These are phyloP conservation scores for Eurypyga helias DNA, from an alignment of 2,113 vertebrate genomes.

Conservation along the genomic window DNA sequence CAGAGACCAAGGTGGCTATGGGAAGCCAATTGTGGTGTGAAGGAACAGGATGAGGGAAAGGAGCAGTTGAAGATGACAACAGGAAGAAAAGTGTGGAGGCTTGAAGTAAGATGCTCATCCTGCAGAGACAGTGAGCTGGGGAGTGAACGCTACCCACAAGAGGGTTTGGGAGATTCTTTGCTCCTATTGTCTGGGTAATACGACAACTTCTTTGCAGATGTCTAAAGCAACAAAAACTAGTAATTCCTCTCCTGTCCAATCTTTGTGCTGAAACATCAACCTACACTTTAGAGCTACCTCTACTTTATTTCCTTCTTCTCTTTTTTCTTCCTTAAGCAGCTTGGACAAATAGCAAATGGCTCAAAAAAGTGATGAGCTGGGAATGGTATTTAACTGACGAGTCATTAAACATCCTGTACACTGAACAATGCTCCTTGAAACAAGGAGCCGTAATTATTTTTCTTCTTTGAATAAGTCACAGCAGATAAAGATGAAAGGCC, in stretches of 20 bases:
- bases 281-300: neutral
- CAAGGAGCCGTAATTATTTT: neutral
- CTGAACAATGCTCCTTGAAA: constrained; percentile 24
- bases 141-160: neutral
- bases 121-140: neutral
- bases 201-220: neutral
- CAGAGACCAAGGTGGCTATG: neutral
- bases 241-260: neutral
- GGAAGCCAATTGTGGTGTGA: neutral
- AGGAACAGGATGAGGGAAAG: neutral
- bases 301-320: neutral
- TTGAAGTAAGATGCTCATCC: neutral
- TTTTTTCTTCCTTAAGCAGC: neutral
- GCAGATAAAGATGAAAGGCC: constrained; percentile 40
- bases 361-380: constrained; percentile 1
- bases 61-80: neutral
- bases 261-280: neutral
- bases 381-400: neutral
- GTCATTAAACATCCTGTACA: neutral
- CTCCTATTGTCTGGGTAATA: neutral
- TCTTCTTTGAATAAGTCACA: constrained; percentile 13
- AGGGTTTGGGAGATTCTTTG: neutral
- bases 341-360: neutral
- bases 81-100: neutral
- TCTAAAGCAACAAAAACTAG: neutral